A percentile compares a stretch with the other conserved stretches of the same genome.
phyloP scores from a whole-genome alignment of 1,140 invertebrate genomes.

The Hesperophylax magnus region DNA sequence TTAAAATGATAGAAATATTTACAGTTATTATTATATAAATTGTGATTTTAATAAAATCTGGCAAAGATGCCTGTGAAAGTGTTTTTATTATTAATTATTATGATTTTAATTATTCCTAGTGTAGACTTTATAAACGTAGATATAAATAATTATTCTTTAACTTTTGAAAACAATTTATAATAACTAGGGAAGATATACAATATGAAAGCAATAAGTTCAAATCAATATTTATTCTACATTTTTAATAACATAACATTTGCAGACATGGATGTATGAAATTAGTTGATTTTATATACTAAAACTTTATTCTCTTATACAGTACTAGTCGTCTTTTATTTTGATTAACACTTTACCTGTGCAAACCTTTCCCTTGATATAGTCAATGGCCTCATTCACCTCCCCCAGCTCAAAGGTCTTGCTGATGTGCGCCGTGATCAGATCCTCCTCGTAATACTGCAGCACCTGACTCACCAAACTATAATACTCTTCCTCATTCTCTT shows the following conservation, averaged over 20 bases:
- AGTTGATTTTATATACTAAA: slow-evolving; percentile 47
- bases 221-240: slow-evolving; percentile 45
- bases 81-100: slow-evolving; percentile 45
- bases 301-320: slow-evolving; percentile 42
- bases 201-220: slow-evolving; percentile 43
- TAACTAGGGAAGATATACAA: slow-evolving; percentile 21
- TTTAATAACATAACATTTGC: slow-evolving; percentile 44
- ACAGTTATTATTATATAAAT: slow-evolving; percentile 44
- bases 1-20: slow-evolving; percentile 50
- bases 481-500: slow-evolving; percentile 60
- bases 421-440: slow-evolving; percentile 68
- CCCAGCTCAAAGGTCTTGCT: slow-evolving; percentile 67
- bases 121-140: slow-evolving; percentile 28
- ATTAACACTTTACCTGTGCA: slow-evolving; percentile 71
- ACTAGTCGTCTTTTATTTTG: slow-evolving; percentile 55
- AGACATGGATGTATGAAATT: slow-evolving; percentile 37
- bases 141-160: slow-evolving; percentile 38
- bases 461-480: slow-evolving; percentile 66
- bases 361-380: slow-evolving; percentile 67
- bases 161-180: slow-evolving; percentile 45
- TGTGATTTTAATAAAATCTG: slow-evolving; percentile 52
- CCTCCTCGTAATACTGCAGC: slow-evolving; percentile 69
- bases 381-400: slow-evolving; percentile 69
- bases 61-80: slow-evolving; percentile 31
- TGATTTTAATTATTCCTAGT: slow-evolving; percentile 36